Percentiles rank a stretch among this genome's conserved stretches.
phyloP scores from a whole-genome alignment of 1,140 invertebrate genomes.

The Anthonomus grandis region DNA sequence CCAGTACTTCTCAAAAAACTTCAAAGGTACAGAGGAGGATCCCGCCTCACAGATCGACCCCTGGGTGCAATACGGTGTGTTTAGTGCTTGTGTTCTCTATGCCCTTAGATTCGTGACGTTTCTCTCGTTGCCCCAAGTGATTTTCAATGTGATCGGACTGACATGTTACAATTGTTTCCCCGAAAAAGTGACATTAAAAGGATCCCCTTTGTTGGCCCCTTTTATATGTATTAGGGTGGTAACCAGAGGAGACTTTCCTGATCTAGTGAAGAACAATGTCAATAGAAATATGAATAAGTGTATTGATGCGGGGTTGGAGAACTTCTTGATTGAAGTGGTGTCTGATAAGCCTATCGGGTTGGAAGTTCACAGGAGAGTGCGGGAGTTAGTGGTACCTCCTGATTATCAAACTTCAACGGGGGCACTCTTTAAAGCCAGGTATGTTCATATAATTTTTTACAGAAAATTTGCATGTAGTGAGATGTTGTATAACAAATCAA shows the following conservation, averaged over 20 bases:
- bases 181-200: constrained; percentile 86
- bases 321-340: constrained; percentile 96
- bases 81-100: constrained; percentile 73
- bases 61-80: constrained; percentile 73
- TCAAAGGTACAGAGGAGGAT: constrained; percentile 57
- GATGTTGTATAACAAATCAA: no score
- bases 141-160: constrained; percentile 90
- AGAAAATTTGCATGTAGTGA: not conserved
- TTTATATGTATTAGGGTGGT: constrained; percentile 95
- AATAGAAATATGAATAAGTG: constrained; percentile 86
- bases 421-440: constrained; percentile 85
- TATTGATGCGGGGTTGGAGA: constrained; percentile 85
- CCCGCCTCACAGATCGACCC: constrained; percentile 68
- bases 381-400: constrained; percentile 84
- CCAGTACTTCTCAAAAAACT: constrained; percentile 74
- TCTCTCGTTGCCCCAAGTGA: constrained; percentile 82
- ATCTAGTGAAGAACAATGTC: constrained; percentile 88
- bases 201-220: constrained; percentile 83
- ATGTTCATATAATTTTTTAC: not conserved
- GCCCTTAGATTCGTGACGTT: constrained; percentile 77
- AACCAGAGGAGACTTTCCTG: constrained; percentile 91
- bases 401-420: constrained; percentile 85
- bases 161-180: constrained; percentile 93
- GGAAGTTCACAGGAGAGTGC: constrained; percentile 63
- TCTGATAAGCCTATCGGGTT: constrained; percentile 86